Evolutionary conservation across 2,113 vertebrate species (phyloP).

Genomic region (Arvicanthis niloticus): DNA sequence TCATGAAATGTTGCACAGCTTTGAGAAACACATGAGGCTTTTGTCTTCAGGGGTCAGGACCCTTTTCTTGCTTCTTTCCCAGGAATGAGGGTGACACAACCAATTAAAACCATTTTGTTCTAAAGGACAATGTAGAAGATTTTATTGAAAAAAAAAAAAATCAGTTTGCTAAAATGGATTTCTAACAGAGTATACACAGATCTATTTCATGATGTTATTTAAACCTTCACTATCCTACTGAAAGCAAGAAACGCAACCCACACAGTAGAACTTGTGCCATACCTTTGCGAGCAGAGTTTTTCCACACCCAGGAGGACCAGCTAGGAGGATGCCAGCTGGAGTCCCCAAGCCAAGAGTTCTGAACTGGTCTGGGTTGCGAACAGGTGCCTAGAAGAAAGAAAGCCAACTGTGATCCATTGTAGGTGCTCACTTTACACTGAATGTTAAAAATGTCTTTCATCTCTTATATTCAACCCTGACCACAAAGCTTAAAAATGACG

Average conservation of each 20-base stretch:
- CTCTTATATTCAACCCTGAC: neutral
- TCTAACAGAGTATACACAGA: neutral
- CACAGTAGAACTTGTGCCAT: neutral
- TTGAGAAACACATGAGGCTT: neutral
- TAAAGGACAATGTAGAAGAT: neutral
- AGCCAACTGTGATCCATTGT: rapidly evolving
- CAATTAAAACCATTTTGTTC: neutral
- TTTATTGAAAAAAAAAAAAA: neutral
- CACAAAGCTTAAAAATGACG: neutral
- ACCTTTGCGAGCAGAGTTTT: conserved; percentile 98
- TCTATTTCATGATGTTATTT: neutral
- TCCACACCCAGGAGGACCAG: conserved; percentile 97
- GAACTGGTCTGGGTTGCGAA: conserved; percentile 94
- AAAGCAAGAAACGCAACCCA: neutral
- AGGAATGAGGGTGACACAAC: neutral
- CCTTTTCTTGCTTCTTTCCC: neutral
- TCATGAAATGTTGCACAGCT: neutral
- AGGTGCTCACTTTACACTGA: neutral
- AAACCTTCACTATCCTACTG: neutral
- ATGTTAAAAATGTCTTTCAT: neutral
- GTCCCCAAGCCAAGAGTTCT: conserved; percentile 92
- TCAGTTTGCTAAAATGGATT: neutral
- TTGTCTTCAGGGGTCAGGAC: neutral
- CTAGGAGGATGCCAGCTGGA: conserved; percentile 96
- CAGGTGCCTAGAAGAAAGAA: conserved; percentile 91